Percentiles rank a stretch among this genome's conserved stretches.
Conservation (phyloP, 2,888 invertebrate genomes). For the Miltochrista miniata region DNA sequence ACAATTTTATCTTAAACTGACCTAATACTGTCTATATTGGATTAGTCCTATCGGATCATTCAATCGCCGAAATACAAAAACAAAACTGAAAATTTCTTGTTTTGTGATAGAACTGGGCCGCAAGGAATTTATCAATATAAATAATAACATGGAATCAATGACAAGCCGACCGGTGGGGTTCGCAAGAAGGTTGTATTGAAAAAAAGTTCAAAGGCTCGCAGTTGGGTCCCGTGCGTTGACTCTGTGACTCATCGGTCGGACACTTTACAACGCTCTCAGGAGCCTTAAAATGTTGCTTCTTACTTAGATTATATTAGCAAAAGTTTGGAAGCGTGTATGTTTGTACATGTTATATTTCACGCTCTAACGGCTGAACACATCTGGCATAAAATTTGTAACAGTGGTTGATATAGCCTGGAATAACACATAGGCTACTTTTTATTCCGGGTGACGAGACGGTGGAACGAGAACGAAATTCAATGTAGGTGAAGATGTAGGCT, state of each 20-base stretch:
- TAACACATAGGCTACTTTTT: too few species aligned
- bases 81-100: neutral
- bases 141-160: slow-evolving; percentile 40
- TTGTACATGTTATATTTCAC: too few species aligned
- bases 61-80: neutral
- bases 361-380: too few species aligned
- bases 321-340: too few species aligned
- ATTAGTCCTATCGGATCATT: too few species aligned
- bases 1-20: slow-evolving; percentile 6
- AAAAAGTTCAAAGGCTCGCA: slow-evolving; percentile 47
- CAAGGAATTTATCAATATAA: slow-evolving; percentile 37
- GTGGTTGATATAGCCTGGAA: too few species aligned
- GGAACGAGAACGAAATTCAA: too few species aligned
- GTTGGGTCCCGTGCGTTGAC: slow-evolving; percentile 58
- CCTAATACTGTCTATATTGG: neutral
- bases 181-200: slow-evolving; percentile 45
- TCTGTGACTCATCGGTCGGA: slow-evolving; percentile 63
- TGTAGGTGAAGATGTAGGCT: too few species aligned
- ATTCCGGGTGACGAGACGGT: too few species aligned
- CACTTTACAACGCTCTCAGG: slow-evolving; percentile 53
- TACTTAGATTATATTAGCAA: too few species aligned
- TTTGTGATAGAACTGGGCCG: slow-evolving; percentile 11
- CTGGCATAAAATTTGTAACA: too few species aligned
- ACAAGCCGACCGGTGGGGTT: slow-evolving; percentile 30
- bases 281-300: slow-evolving; percentile 49